Percentiles rank a stretch among this genome's conserved stretches.
phyloP scores from a whole-genome alignment of 2,888 invertebrate species.

The Melinopterus prodromus region DNA sequence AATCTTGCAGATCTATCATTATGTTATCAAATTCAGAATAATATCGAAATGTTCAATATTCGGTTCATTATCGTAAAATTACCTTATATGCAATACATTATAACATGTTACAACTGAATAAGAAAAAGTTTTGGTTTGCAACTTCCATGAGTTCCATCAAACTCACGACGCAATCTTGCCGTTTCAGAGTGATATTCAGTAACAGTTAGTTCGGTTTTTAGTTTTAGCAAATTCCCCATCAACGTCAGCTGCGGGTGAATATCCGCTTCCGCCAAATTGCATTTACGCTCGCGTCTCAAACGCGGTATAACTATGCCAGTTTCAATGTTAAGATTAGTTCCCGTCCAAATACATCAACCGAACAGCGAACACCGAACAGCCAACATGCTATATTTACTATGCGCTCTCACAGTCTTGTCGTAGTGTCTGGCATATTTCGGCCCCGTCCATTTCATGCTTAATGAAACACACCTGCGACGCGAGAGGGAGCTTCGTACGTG shows the following conservation, averaged over 20 bases:
- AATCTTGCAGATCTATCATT: no score
- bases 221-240: not conserved
- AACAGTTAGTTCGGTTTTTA: not conserved
- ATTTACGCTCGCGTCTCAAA: not conserved
- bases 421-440: constrained; percentile 40
- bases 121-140: no score
- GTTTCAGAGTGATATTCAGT: not conserved
- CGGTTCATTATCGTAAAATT: no score
- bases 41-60: no score
- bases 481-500: constrained; percentile 25
- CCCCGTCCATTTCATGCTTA: constrained; percentile 49
- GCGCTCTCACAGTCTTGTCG: constrained; percentile 39
- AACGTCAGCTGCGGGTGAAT: not conserved
- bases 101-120: no score
- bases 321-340: constrained; percentile 4
- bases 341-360: not conserved
- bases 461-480: constrained; percentile 50
- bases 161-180: not conserved
- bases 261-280: not conserved
- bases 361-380: not conserved
- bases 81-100: no score
- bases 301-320: not conserved
- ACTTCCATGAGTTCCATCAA: no score
- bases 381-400: constrained; percentile 44
- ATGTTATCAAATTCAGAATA: no score